Percentiles rank a stretch among this genome's conserved stretches.
phyloP scores from a whole-genome alignment of 2,888 invertebrate species.

The Acronicta psi region DNA sequence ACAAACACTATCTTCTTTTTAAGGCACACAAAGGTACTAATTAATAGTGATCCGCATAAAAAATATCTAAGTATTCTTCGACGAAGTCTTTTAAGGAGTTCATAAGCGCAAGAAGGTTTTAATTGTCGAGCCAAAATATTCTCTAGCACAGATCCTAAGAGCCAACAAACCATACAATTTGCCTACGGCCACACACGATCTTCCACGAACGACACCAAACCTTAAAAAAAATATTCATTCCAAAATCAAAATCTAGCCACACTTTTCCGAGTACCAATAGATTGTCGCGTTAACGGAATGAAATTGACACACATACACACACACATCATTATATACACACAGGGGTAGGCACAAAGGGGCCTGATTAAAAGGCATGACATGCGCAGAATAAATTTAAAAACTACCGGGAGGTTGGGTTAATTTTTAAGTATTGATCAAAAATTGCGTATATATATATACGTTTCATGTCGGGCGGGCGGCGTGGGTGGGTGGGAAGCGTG shows the following conservation, averaged over 20 bases:
- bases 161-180: not conserved
- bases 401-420: conserved; percentile 87
- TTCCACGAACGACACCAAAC: conserved; percentile 11
- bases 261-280: conserved; percentile 54
- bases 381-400: conserved; percentile 89
- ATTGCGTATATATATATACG: conserved; percentile 78
- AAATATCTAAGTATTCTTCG: not conserved
- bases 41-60: not conserved
- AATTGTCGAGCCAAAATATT: not conserved
- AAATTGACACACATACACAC: conserved; percentile 66
- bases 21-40: too few relatives aligned
- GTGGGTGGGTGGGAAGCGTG: conserved; percentile 62
- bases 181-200: conserved; percentile 16
- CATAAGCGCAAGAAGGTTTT: not conserved
- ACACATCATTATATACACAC: conserved; percentile 56
- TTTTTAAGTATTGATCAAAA: conserved; percentile 90
- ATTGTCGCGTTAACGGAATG: conserved; percentile 51
- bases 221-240: conserved; percentile 40
- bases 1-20: too few relatives aligned
- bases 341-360: conserved; percentile 80
- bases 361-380: conserved; percentile 89
- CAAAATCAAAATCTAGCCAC: conserved; percentile 63
- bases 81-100: not conserved
- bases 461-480: conserved; percentile 45
- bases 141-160: not conserved